Base-by-base conservation (phyloP, 2,113 vertebrate species). In the Cyanoramphus novaezelandiae region DNA sequence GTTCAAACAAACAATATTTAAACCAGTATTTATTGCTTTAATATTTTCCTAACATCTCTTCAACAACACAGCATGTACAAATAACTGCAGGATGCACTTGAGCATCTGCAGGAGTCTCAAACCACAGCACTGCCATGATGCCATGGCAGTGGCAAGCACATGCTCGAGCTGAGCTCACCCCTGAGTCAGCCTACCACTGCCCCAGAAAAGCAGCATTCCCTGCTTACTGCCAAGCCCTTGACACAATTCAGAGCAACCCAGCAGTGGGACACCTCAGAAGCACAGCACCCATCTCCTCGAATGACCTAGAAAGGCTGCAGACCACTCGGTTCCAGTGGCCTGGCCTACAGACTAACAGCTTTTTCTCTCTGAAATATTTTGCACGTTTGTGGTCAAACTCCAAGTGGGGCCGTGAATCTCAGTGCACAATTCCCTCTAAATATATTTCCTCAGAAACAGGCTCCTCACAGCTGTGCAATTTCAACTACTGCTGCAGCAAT, bases 11-110 rank as follows among this genome's bases (percentile, higher is more conserved):
- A 64, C 67, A 76, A 65, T 49, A 86, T 57, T 92, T 87, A 64
- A 92, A 96, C 64, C 88, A 82, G 9, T 92, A 93, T 95, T 96
- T 92, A 96, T 77, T 59, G 81, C 87, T 97, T 97, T 89, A 89
- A 87, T 96, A 82, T 90, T 97, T 96, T 96, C 77, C 87, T 96
- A 89, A 76, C 46, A 60, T 80, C 60, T 84, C 77, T 94, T 74
- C 8, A 19, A 81, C 83, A 82, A 20, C 4, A 41, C 64, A 82
- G 83, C 49, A 74, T 49, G 50, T n/a, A 93, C 31, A 79, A 89
- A 65, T 31, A 86, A 79, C 50, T 86, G 76, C 52, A 67, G 81
- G 86, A 86, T 44, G 50, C 55, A 49, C 49, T 62, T 13, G 37
- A 88, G 79, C 50, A 63, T 37, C 72, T 81, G 31, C 74, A 92